Evolutionary conservation across 2,797 vertebrate species (phyloP), one percentile per base, ranked within the genome.

Genomic region (Chelmon rostratus): DNA sequence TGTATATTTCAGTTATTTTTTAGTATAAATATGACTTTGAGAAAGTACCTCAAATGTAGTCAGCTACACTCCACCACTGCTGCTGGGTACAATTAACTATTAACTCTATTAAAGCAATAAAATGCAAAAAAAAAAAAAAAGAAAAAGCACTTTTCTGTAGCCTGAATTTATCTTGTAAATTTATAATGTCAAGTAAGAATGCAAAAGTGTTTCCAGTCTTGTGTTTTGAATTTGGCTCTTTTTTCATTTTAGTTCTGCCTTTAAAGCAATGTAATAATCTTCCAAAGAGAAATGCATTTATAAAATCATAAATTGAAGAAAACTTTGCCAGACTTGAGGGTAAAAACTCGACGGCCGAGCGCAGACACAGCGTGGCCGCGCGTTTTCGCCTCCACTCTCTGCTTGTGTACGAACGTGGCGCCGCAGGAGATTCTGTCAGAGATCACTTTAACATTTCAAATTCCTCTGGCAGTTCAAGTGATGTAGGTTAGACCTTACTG

Each of bases 401-500:
- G 31, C 19, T 8, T 79, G 76, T 72, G 62, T 35, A 71, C 68
- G 77, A 76, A 79, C 52, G 72, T 62, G 58, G 25, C 66, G 35
- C 40, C 3, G 19, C 33, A 49, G 53, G 46, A 70, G 67, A 86
- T 52, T 18, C 49, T 31, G 23, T 44, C 50, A 62, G 49, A 66
- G 31, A 37, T 64, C n/a, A 50, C n/a, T 50, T 38, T 25, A 81
- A 77, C 69, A 49, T 61, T 69, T 83, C 68, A 66, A 65, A 89
- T 82, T 74, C 73, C 73, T 82, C 73, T 74, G 68, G 69, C 46
- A 70, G n/a, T 66, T 79, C 31, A 37, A 61, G 25, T 44, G 68
- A 77, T 65, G 21, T 68, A 61, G 62, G 23, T 67, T 62, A 44
- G 53, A 73, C 15, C 25, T 75, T 56, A 21, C n/a, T 4, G 50